These are phyloP conservation scores for Vidua macroura DNA, from an alignment of 2,113 vertebrate genomes.

Conservation along the genomic window DNA sequence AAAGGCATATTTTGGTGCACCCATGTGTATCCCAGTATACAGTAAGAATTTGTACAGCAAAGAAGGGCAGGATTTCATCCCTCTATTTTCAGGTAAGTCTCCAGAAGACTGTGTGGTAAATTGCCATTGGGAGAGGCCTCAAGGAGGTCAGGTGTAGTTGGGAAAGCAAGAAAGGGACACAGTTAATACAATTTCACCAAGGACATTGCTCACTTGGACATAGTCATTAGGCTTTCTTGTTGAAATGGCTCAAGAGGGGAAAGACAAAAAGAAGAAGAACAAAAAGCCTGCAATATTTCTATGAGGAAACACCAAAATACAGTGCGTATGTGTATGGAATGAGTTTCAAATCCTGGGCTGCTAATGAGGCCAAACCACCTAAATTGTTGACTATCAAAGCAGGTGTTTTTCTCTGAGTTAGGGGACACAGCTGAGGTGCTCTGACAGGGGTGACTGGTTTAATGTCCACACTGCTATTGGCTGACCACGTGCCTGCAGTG, in stretches of 20 bases:
- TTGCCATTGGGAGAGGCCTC: background rate
- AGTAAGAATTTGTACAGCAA: background rate
- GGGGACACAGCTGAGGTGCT: background rate
- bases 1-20: background rate
- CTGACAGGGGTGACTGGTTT: background rate
- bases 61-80: background rate
- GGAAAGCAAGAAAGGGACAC: background rate
- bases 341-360: background rate
- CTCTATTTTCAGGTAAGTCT: background rate
- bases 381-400: background rate
- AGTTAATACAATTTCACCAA: background rate
- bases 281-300: background rate
- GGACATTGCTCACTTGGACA: background rate
- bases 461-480: background rate
- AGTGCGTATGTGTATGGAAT: fast-evolving
- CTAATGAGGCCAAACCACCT: background rate
- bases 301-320: background rate
- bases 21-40: background rate
- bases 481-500: background rate
- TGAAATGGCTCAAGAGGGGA: background rate
- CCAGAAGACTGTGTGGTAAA: background rate
- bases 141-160: background rate
- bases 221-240: background rate
- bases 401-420: background rate
- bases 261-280: background rate